Evolutionary conservation across 2,797 vertebrate species (phyloP).

Genomic region (Sebastes elongatus): DNA sequence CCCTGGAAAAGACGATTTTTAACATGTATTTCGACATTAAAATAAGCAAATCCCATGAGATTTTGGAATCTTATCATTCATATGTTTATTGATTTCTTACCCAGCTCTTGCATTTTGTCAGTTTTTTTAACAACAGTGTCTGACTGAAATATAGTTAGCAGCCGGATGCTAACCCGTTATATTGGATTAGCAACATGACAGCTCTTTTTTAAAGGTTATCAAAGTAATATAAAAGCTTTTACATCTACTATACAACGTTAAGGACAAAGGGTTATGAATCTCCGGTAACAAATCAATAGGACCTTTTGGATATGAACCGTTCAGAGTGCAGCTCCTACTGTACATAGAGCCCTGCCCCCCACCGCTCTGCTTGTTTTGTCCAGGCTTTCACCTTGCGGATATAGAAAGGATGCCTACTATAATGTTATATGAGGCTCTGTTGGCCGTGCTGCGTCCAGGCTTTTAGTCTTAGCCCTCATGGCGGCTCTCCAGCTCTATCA

Average conservation of each 20-base stretch:
- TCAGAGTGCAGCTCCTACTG: conserved; percentile 17
- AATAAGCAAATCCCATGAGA: not conserved
- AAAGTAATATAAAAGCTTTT: not conserved
- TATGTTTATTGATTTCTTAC: not conserved
- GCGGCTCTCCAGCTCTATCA: conserved; percentile 30
- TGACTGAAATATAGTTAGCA: not conserved
- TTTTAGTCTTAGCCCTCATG: conserved; percentile 49
- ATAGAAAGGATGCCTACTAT: conserved; percentile 45
- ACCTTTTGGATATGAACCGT: conserved; percentile 13
- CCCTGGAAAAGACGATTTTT: not conserved
- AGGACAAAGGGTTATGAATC: not conserved
- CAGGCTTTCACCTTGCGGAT: conserved; percentile 62
- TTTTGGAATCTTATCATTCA: not conserved
- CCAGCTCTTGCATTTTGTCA: not conserved
- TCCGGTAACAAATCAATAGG: conserved; percentile 25
- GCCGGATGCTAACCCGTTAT: not conserved
- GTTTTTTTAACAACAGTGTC: not conserved
- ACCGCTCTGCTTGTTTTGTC: conserved; percentile 22
- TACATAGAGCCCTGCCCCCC: conserved; percentile 11
- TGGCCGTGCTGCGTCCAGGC: conserved; percentile 33
- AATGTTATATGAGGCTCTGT: conserved; percentile 55
- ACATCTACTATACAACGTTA: not conserved
- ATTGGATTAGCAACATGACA: not conserved
- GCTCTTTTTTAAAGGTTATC: not conserved
- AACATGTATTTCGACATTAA: not conserved